Percentiles rank a stretch among this genome's conserved stretches.
These are phyloP conservation scores for Chaetodon trifascialis DNA, from an alignment of 2,113 vertebrate genomes.

Conservation along the genomic window DNA sequence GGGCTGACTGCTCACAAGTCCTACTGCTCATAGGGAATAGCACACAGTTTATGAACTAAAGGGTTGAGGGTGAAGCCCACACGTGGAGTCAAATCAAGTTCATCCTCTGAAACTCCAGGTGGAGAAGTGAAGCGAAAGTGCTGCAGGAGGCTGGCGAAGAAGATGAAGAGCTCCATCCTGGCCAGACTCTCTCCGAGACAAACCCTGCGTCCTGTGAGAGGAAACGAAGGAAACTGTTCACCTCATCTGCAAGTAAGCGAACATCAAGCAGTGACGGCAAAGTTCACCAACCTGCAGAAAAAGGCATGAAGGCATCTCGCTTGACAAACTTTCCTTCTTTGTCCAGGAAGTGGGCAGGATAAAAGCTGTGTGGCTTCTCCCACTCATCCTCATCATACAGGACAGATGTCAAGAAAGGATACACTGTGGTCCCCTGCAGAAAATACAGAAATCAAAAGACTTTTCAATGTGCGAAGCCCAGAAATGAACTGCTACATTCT, in stretches of 20 bases:
- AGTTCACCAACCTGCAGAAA: conserved; percentile 64
- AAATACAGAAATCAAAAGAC: not conserved
- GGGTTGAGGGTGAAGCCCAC: conserved; percentile 55
- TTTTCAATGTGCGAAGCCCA: too few species aligned
- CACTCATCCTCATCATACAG: conserved; percentile 59
- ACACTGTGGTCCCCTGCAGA: conserved; percentile 57
- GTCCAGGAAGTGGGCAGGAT: conserved; percentile 68
- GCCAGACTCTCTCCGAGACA: conserved; percentile 84
- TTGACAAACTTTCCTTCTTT: conserved; percentile 57
- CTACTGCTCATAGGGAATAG: conserved; percentile 36
- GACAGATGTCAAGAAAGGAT: conserved; percentile 49
- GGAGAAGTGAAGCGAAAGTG: conserved; percentile 81
- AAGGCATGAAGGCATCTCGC: conserved; percentile 62
- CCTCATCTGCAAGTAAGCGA: fast-evolving
- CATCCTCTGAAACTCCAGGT: conserved; percentile 76
- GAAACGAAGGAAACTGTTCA: fast-evolving
- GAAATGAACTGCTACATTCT: too few species aligned
- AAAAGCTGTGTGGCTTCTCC: conserved; percentile 47
- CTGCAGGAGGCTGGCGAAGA: conserved; percentile 84
- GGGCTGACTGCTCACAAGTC: too few species aligned
- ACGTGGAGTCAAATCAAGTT: conserved; percentile 78
- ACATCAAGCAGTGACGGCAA: not conserved
- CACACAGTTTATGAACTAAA: conserved; percentile 66
- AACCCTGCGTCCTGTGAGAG: conserved; percentile 76
- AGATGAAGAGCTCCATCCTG: conserved; percentile 86